These are phyloP conservation scores for Diphyllodes magnificus DNA, from an alignment of 2,113 vertebrate species.

Conservation along the genomic window DNA sequence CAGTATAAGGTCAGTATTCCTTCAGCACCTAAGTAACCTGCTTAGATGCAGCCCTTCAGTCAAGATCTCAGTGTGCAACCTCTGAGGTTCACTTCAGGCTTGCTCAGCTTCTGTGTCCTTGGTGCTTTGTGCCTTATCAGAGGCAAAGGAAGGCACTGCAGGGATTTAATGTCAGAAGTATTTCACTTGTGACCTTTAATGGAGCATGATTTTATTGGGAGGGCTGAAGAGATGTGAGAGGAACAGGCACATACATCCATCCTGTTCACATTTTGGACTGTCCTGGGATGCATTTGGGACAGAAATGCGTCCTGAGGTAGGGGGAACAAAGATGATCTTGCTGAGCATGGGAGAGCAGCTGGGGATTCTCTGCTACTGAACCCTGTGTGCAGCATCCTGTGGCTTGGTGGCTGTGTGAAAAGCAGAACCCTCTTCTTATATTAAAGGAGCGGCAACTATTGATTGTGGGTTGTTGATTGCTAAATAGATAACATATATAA, in stretches of 20 bases:
- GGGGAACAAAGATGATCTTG: neutral
- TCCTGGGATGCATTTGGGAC: neutral
- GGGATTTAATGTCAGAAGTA: neutral
- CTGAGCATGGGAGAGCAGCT: neutral
- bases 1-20: neutral
- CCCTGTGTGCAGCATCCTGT: neutral
- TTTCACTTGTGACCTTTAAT: neutral
- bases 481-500: neutral
- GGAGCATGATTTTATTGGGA: neutral
- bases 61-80: rapidly evolving
- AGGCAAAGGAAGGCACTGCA: neutral
- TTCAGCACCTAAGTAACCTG: neutral
- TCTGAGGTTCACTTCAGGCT: neutral
- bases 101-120: neutral
- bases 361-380: rapidly evolving
- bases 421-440: neutral
- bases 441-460: neutral
- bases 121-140: neutral
- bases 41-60: neutral
- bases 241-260: rapidly evolving
- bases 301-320: neutral
- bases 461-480: neutral
- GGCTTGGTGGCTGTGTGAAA: neutral
- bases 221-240: neutral
- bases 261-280: neutral